Evolutionary conservation across 1,140 invertebrate species (phyloP).

Genomic region (Trachelipus rathkii): DNA sequence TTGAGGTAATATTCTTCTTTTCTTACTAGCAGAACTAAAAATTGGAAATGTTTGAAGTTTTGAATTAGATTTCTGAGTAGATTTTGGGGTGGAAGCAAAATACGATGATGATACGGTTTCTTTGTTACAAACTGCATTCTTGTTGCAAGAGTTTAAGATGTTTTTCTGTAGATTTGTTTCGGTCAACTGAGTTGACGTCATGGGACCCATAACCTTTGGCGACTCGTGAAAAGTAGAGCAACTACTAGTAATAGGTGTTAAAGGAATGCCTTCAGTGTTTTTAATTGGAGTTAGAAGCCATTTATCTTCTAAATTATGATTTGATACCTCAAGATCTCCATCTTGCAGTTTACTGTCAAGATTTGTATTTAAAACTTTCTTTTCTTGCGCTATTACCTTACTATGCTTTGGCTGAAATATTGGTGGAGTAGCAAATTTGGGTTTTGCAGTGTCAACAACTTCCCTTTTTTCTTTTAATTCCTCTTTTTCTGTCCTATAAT

Average conservation of each 20-base stretch:
- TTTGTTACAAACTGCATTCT: background rate
- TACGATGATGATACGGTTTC: background rate
- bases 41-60: background rate
- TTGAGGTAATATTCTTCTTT: background rate
- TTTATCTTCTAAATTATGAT: background rate
- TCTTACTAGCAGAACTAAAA: background rate
- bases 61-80: background rate
- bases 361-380: background rate
- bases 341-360: background rate
- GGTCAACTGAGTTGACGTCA: background rate
- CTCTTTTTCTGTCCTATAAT: no score
- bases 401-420: background rate
- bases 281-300: background rate
- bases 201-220: background rate
- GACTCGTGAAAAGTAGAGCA: background rate
- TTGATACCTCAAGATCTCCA: background rate
- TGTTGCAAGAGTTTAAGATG: background rate
- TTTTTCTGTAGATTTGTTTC: background rate
- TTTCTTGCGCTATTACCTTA: background rate
- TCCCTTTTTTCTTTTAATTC: no score
- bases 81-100: background rate
- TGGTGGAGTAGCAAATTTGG: background rate
- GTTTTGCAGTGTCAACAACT: background rate
- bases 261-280: background rate
- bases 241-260: background rate